Percentiles rank a stretch among this genome's conserved stretches.
Evolutionary conservation across 1,140 invertebrate species (phyloP).

Genomic region (Drosophila virilis): DNA sequence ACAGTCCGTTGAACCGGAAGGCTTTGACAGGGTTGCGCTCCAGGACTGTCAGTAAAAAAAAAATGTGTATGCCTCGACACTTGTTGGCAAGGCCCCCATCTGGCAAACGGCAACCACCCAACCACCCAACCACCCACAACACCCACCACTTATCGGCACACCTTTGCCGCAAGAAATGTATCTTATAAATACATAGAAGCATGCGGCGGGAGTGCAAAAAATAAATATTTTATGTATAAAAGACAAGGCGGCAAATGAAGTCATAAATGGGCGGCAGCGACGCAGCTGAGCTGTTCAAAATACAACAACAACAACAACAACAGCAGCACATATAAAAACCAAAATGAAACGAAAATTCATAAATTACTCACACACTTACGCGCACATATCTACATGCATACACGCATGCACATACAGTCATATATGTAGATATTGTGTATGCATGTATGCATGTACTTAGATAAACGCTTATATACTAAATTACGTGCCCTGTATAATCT

Average conservation of each 20-base stretch:
- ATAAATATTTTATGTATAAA: not conserved
- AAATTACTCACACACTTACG: not conserved
- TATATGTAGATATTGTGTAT: conserved; percentile 21
- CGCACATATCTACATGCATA: not conserved
- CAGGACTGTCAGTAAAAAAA: conserved; percentile 18
- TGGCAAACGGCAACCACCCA: not conserved
- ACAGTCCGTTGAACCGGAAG: conserved; percentile 56
- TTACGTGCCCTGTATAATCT: conserved; percentile 50
- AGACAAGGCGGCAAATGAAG: conserved; percentile 17
- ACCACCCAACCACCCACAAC: not conserved
- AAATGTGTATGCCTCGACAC: conserved; percentile 29
- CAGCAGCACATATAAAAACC: not conserved
- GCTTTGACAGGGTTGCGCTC: conserved; percentile 3
- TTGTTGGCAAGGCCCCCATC: conserved; percentile 22
- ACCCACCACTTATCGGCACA: not conserved
- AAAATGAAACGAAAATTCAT: conserved; percentile 10
- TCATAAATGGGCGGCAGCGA: conserved; percentile 15
- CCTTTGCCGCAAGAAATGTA: conserved; percentile 21
- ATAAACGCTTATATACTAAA: conserved; percentile 24
- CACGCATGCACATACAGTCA: conserved; percentile 6
- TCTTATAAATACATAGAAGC: conserved; percentile 21
- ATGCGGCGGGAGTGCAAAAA: not conserved
- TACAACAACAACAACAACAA: not conserved
- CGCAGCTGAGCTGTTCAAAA: not conserved
- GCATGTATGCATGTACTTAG: conserved; percentile 9